Base-by-base conservation (phyloP, 2,797 vertebrate species). In the Sebastes trivittatus region DNA sequence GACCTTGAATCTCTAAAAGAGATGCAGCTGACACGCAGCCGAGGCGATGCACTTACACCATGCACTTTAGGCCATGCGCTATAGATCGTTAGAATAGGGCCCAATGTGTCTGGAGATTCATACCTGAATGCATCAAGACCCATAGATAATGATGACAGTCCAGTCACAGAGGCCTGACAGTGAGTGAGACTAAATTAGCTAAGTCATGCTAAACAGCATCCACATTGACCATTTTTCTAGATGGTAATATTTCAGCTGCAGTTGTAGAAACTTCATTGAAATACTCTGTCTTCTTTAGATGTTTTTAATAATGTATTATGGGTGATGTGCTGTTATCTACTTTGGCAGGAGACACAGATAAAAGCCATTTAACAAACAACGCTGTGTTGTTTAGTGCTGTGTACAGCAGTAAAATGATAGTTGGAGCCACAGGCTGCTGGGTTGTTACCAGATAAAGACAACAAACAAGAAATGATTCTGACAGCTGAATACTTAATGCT, bases 401-500 rank as follows among this genome's bases (percentile, higher is more conserved):
- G 32, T 61, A 7, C 9, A 54, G 38, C 55, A 38, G 25, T 18
- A 16, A 22, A 38, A 34, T 54, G 11, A n/a, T 11, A 23, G 63
- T 54, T 20, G 9, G 25, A 67, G 63, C 63, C 46, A 80, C 25
- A n/a, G 42, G 63, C 77, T 60, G 56, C 30, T 61, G 20, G 62
- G 63, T 30, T 66, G 38, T 23, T 25, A 66, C 20, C 55, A 60
- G 62, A 82, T 66, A 72, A 66, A 54, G 32, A 34, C 18, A 54
- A 38, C 18, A 62, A 61, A 42, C 30, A 23, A 62, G 32, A 77
- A 13, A 25, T 25, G 9, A 25, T 11, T 22, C 22, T 75, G 59
- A 66, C 69, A 42, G 68, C 62, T 63, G 11, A 82, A 73, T 73
- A 72, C 34, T 73, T 82, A 67, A 58, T 77, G 13, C 10, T 67